Percentiles rank a stretch among this genome's conserved stretches.
Evolutionary conservation across 2,888 invertebrate genomes (phyloP).

Genomic region (Steinernema hermaphroditum): DNA sequence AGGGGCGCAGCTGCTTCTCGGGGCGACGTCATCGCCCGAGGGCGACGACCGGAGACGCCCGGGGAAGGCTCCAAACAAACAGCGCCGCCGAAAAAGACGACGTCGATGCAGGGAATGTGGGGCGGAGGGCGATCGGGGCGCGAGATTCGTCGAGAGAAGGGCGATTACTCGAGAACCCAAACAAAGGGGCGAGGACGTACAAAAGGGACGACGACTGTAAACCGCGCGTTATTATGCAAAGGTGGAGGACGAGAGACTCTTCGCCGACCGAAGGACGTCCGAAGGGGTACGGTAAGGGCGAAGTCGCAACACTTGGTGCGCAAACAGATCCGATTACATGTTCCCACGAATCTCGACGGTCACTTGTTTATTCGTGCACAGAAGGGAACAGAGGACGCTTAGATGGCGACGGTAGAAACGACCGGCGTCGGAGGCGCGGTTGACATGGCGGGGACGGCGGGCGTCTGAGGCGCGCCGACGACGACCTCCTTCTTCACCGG

Average conservation of each 20-base stretch:
- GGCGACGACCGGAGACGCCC: neutral
- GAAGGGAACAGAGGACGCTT: neutral
- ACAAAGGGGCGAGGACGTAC: neutral
- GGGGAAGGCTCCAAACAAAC: conserved; percentile 21
- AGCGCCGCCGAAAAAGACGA: neutral
- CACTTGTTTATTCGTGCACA: conserved; percentile 12
- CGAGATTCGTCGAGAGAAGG: conserved; percentile 3
- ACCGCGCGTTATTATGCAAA: neutral
- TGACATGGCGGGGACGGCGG: neutral
- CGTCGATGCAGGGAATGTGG: neutral
- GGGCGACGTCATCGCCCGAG: neutral
- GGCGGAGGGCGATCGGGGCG: conserved; percentile 9
- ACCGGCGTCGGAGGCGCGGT: neutral
- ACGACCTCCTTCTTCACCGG: neutral
- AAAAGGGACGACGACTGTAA: conserved; percentile 11
- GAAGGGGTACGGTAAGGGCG: neutral
- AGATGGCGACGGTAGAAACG: conserved; percentile 1
- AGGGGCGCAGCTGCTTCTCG: too few relatives aligned
- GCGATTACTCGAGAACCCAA: conserved; percentile 26
- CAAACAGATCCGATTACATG: conserved; percentile 22
- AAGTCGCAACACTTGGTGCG: neutral
- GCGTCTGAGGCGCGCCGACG: neutral
- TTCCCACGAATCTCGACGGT: conserved; percentile 17
- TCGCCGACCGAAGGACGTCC: neutral
- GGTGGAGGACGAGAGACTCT: conserved; percentile 27